Conservation (phyloP, 2,797 vertebrate species). For the Artibeus lituratus region DNA sequence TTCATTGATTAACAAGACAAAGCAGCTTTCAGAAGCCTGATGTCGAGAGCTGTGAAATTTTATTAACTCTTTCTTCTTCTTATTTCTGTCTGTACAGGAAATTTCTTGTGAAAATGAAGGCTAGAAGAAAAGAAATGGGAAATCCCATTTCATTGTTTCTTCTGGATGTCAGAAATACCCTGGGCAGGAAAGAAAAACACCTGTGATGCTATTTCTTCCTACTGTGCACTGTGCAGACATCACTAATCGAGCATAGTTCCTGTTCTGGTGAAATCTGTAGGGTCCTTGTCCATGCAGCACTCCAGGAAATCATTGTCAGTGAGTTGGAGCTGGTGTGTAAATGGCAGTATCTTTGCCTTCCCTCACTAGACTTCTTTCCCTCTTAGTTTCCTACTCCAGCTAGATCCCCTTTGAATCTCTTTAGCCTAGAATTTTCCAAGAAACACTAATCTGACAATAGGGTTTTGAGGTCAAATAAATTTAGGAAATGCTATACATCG, state of each 20-base stretch:
- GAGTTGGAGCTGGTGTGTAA: background rate
- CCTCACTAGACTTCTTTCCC: background rate
- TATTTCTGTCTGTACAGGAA: background rate
- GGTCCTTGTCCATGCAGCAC: background rate
- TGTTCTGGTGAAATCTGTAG: background rate
- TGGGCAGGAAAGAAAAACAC: background rate
- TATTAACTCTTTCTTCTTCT: background rate
- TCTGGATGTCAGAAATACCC: background rate
- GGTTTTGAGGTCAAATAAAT: background rate
- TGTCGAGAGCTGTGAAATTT: background rate
- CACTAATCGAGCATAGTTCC: background rate
- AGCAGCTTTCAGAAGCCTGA: background rate
- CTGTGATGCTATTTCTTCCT: background rate
- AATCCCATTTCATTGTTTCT: background rate
- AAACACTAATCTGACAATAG: background rate
- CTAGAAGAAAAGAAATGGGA: background rate
- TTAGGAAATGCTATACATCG: background rate
- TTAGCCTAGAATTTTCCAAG: background rate
- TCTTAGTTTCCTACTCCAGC: background rate
- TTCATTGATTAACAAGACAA: background rate
- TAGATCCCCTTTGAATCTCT: background rate
- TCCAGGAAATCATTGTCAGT: background rate
- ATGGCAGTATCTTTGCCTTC: background rate
- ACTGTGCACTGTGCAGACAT: background rate
- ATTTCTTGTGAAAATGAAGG: slow-evolving; percentile 20